These are phyloP conservation scores for Volucella inflata DNA, from an alignment of 2,888 invertebrate genomes.

Conservation along the genomic window DNA sequence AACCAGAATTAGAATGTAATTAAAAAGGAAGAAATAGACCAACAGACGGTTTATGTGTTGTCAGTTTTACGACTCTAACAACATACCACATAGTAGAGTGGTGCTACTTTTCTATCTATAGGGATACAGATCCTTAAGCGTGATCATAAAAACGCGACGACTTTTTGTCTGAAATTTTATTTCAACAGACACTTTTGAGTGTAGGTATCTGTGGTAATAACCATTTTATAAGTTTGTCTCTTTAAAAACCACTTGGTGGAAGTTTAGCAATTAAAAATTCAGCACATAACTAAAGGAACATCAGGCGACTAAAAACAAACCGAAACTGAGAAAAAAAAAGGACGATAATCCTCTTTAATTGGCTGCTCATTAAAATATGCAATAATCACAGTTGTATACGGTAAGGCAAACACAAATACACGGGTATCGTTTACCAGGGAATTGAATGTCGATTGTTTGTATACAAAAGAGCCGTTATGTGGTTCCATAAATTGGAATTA, in stretches of 20 bases:
- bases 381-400: slow-evolving; percentile 43
- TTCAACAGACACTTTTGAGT: neutral
- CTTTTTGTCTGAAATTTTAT: neutral
- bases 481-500: slow-evolving; percentile 41
- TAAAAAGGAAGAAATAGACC: slow-evolving; percentile 1
- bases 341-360: slow-evolving; percentile 31
- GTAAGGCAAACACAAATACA: neutral
- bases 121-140: neutral
- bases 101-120: neutral
- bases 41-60: slow-evolving; percentile 20
- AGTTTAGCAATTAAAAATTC: slow-evolving; percentile 47
- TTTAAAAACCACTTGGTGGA: slow-evolving; percentile 32
- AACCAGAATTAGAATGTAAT: slow-evolving; percentile 24
- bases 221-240: slow-evolving; percentile 20
- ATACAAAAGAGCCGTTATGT: slow-evolving; percentile 32
- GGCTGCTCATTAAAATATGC: slow-evolving; percentile 42
- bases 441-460: slow-evolving; percentile 40
- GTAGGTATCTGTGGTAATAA: slow-evolving; percentile 35
- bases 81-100: neutral
- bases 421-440: slow-evolving; percentile 3
- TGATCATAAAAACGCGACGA: neutral
- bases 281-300: slow-evolving; percentile 1
- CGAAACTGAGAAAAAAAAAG: slow-evolving; percentile 2
- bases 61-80: slow-evolving; percentile 27
- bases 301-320: neutral